phyloP scores from a whole-genome alignment of 1,140 invertebrate genomes.

The Lepidurus apus region DNA sequence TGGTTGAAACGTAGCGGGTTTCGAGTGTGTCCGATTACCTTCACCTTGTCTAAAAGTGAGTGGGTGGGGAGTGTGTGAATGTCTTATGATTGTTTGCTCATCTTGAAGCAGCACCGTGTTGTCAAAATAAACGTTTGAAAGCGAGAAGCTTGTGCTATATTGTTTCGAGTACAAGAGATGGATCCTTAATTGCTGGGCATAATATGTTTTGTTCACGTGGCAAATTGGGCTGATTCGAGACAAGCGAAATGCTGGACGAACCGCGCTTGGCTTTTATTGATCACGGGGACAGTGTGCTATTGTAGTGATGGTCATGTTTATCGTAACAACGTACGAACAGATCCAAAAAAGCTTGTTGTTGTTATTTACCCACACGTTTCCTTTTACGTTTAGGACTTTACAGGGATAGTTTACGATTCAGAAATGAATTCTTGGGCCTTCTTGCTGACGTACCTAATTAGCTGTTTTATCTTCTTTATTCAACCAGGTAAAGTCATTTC shows the following conservation, averaged over 20 bases:
- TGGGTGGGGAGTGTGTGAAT: too few species aligned
- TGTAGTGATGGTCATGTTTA: slow-evolving; percentile 10
- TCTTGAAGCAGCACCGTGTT: too few species aligned
- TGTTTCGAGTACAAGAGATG: not conserved
- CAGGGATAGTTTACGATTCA: not conserved
- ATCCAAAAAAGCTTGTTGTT: not conserved
- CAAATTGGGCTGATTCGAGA: not conserved
- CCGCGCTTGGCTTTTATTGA: slow-evolving; percentile 13
- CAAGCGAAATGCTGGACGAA: not conserved
- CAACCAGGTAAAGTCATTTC: too few species aligned
- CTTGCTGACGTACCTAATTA: not conserved
- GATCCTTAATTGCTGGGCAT: not conserved
- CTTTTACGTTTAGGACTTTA: not conserved
- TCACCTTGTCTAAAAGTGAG: too few species aligned
- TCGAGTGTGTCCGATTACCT: too few species aligned
- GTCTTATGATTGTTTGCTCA: too few species aligned
- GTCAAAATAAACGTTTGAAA: too few species aligned
- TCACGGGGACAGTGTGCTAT: not conserved
- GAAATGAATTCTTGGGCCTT: not conserved
- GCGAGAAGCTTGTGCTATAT: not conserved
- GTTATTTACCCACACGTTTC: not conserved
- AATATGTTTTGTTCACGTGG: not conserved
- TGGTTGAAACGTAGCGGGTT: too few species aligned
- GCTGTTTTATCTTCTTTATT: not conserved
- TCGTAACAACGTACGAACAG: not conserved